A percentile compares a stretch with the other conserved stretches of the same genome.
Evolutionary conservation across 2,888 invertebrate species (phyloP).

Genomic region (Hirtodrosophila histrioides): DNA sequence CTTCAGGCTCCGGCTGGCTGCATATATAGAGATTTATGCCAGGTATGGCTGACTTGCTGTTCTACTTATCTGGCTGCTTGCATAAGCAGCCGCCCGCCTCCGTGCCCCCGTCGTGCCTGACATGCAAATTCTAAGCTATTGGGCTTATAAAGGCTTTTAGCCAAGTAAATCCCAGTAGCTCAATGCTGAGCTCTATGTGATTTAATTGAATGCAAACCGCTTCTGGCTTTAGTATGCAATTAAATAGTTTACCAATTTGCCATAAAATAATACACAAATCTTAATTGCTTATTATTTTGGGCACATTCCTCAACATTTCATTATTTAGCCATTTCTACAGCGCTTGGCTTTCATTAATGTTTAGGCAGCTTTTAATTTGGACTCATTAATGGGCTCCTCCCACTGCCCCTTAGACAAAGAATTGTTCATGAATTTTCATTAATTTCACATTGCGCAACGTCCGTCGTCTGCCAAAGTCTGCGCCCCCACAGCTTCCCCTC

Average conservation of each 20-base stretch:
- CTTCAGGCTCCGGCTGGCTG: slow-evolving; percentile 17
- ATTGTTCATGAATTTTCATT: slow-evolving; percentile 76
- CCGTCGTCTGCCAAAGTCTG: neutral
- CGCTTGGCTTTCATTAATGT: slow-evolving; percentile 52
- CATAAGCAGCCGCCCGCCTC: slow-evolving; percentile 33
- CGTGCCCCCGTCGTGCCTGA: neutral
- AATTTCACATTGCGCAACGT: slow-evolving; percentile 45
- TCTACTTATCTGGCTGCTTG: slow-evolving; percentile 31
- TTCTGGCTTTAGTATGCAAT: slow-evolving; percentile 62
- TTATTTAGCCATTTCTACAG: neutral
- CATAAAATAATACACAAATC: slow-evolving; percentile 62
- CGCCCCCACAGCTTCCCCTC: neutral
- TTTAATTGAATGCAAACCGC: slow-evolving; percentile 63
- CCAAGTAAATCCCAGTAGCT: slow-evolving; percentile 36
- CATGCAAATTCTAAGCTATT: slow-evolving; percentile 59
- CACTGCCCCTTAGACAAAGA: slow-evolving; percentile 27
- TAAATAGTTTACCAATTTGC: slow-evolving; percentile 58
- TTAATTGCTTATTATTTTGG: slow-evolving; percentile 68
- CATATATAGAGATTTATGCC: slow-evolving; percentile 42
- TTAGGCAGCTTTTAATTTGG: slow-evolving; percentile 67
- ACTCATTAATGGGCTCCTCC: slow-evolving; percentile 50
- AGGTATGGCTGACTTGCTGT: slow-evolving; percentile 20
- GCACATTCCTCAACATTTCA: slow-evolving; percentile 43
- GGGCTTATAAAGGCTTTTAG: slow-evolving; percentile 41
- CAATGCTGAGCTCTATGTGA: slow-evolving; percentile 38